Evolutionary conservation across 2,797 vertebrate genomes (phyloP), one percentile per base, ranked within the genome.

Genomic region (Labeo calbasu): DNA sequence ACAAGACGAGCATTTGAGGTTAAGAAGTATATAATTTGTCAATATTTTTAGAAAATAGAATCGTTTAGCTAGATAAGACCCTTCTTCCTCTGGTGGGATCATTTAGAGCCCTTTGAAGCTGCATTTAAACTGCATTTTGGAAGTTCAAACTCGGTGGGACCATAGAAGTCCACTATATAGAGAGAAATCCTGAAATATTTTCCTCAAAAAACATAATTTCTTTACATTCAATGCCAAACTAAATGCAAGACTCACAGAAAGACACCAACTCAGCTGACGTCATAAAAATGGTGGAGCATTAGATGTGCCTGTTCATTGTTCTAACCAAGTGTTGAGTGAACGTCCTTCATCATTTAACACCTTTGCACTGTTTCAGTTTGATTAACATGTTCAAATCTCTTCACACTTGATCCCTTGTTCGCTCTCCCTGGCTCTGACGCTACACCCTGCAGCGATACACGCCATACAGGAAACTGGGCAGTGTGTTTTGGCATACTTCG

Each of bases 401-500:
- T 83, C 28, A 57, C 25, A 50, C 23, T n/a, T 36, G 75, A 82
- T 87, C 66, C 36, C 77, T 81, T 36, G 71, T 50, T 78, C 8
- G 5, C 25, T 32, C 1, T 70, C 76, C 46, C 15, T 43, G 46
- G 59, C 46, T 28, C 73, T 83, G 82, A 59, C 25, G 61, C 82
- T 77, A 59, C 65, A 61, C 19, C 43, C 66, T 78, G 66, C 4
- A 4, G 43, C 14, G 14, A 63, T 53, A 51, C 46, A 59, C 2
- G 11, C 55, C 32, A 21, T 55, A 59, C 85, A 85, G 93, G 90
- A 92, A 93, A 91, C 55, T 51, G 86, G 9, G 65, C 84, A 90
- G 91, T 93, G 86, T 92, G 90, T 90, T 88, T 92, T 94, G 92
- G 91, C 93, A 90, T 84, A 76, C 82, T 51, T 79, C 73, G 80